phyloP scores from a whole-genome alignment of 2,113 vertebrate genomes.

The Limnothrissa miodon region DNA sequence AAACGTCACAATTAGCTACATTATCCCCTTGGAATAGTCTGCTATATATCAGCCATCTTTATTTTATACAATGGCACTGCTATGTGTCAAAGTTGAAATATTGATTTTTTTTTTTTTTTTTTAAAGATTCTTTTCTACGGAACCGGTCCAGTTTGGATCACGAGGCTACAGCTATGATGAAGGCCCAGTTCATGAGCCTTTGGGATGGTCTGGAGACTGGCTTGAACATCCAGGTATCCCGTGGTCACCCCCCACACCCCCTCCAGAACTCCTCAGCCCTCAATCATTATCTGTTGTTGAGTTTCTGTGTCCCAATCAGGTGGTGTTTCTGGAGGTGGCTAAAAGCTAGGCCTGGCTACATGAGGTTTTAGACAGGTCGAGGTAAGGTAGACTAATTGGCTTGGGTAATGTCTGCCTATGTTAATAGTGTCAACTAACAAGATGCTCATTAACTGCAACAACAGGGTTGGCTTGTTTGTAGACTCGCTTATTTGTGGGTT shows the following conservation, averaged over 20 bases:
- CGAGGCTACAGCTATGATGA: constrained; percentile 83
- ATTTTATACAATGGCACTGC: no score
- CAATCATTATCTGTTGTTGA: no score
- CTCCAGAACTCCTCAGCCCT: no score
- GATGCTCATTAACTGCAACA: neutral
- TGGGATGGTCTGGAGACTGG: constrained; percentile 78
- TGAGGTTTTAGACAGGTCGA: neutral
- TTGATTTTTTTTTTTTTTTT: neutral
- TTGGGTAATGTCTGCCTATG: neutral
- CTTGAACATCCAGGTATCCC: constrained; percentile 66
- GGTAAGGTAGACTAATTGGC: neutral
- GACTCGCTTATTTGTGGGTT: no score
- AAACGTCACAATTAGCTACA: neutral
- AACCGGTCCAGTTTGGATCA: constrained; percentile 76
- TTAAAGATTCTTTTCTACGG: constrained; percentile 75
- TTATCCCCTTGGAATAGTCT: no score
- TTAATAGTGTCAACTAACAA: neutral
- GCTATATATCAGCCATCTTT: no score
- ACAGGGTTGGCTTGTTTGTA: neutral
- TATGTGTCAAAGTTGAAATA: neutral
- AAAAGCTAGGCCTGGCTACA: neutral
- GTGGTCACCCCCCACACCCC: neutral
- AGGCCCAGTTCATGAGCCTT: constrained; percentile 82
- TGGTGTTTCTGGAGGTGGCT: neutral
- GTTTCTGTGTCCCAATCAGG: no score